Evolutionary conservation across 2,797 vertebrate species (phyloP).

Genomic region (Gastrophryne carolinensis): DNA sequence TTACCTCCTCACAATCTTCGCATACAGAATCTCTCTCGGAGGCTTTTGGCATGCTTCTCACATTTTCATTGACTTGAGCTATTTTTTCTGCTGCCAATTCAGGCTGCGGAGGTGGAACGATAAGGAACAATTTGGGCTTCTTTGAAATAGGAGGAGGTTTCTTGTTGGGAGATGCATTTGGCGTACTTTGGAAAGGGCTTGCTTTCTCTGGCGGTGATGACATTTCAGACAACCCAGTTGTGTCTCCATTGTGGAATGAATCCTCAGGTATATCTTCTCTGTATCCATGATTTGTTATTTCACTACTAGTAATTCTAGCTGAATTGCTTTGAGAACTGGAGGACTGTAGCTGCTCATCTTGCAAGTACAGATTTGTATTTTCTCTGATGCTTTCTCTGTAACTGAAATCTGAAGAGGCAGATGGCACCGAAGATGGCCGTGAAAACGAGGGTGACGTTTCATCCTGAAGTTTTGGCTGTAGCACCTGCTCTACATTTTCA

Average conservation of each 20-base stretch:
- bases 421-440: slow-evolving; percentile 62
- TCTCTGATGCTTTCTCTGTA: slow-evolving; percentile 65
- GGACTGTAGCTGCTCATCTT: slow-evolving; percentile 63
- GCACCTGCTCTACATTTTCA: slow-evolving; percentile 55
- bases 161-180: slow-evolving; percentile 72
- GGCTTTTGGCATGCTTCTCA: slow-evolving; percentile 57
- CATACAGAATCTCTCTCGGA: slow-evolving; percentile 55
- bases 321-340: slow-evolving; percentile 56
- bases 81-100: slow-evolving; percentile 62
- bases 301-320: slow-evolving; percentile 23
- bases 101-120: slow-evolving; percentile 71
- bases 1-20: slow-evolving; percentile 61
- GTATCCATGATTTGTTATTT: slow-evolving; percentile 28
- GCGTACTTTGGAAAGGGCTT: slow-evolving; percentile 57
- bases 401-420: slow-evolving; percentile 65
- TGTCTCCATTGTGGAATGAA: slow-evolving; percentile 51
- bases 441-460: slow-evolving; percentile 48
- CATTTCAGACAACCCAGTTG: slow-evolving; percentile 18
- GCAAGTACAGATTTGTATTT: slow-evolving; percentile 60
- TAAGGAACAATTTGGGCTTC: slow-evolving; percentile 85
- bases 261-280: slow-evolving; percentile 19
- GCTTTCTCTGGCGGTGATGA: slow-evolving; percentile 51
- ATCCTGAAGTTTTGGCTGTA: slow-evolving; percentile 67
- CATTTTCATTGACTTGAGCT: slow-evolving; percentile 58
- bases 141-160: slow-evolving; percentile 86